A percentile compares a stretch with the other conserved stretches of the same genome.
These are phyloP conservation scores for Chesias legatella DNA, from an alignment of 2,888 invertebrate species.

Conservation along the genomic window DNA sequence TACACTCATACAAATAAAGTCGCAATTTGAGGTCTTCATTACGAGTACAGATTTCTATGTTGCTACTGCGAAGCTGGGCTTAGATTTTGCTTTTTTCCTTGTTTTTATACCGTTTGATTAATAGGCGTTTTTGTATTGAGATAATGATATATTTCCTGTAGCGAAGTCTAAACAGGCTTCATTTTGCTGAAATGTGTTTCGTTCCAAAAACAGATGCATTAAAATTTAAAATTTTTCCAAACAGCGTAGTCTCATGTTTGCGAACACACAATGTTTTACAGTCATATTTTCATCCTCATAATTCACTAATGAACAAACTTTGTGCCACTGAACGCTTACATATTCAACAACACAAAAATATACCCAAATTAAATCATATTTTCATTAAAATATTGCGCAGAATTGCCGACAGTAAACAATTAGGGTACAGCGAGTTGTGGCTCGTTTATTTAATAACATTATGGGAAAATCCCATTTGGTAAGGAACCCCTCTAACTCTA, in stretches of 20 bases:
- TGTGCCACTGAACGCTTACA: conserved; percentile 22
- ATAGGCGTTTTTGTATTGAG: conserved; percentile 29
- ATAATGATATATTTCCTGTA: conserved; percentile 21
- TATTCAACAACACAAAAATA: conserved; percentile 29
- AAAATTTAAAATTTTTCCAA: conserved; percentile 9
- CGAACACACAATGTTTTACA: conserved; percentile 14
- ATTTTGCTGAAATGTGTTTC: too few species aligned
- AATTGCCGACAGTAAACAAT: conserved; percentile 53
- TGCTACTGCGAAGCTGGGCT: conserved; percentile 40
- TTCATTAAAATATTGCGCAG: conserved; percentile 34
- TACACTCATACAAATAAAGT: conserved; percentile 36
- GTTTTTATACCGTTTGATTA: conserved; percentile 34
- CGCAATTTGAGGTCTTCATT: conserved; percentile 14
- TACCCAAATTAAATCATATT: conserved; percentile 31
- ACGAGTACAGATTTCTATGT: conserved; percentile 38
- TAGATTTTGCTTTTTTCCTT: conserved; percentile 42
- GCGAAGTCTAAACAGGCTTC: background rate
- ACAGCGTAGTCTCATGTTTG: conserved; percentile 7
- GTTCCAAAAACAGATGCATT: background rate
- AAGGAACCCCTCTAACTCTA: conserved; percentile 65
- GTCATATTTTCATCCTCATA: conserved; percentile 15
- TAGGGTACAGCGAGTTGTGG: conserved; percentile 44
- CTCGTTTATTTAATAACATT: conserved; percentile 70
- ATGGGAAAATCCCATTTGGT: conserved; percentile 68
- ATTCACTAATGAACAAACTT: conserved; percentile 48